Conservation (phyloP, 2,888 invertebrate species). For the Chelonus formosanus region DNA sequence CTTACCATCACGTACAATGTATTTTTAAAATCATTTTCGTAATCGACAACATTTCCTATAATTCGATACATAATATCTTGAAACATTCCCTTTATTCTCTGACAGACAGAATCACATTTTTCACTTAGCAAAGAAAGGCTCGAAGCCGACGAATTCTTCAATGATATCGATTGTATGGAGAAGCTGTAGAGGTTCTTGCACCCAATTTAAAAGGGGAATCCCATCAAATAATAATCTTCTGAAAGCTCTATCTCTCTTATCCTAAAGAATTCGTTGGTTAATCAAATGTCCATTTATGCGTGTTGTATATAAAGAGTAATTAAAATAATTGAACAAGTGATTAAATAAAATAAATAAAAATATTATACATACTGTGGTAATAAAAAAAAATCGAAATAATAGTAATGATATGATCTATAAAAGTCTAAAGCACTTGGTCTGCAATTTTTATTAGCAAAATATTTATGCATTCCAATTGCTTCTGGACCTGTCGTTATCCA, state of each 20-base stretch:
- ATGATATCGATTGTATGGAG: slow-evolving; percentile 11
- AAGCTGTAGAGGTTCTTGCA: background rate
- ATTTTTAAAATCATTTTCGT: no score
- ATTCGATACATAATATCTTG: background rate
- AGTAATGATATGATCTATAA: slow-evolving; percentile 46
- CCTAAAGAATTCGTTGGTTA: slow-evolving; percentile 40
- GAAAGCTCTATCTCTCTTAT: no score
- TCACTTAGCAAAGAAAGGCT: slow-evolving; percentile 26
- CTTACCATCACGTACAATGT: no score
- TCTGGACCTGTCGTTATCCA: slow-evolving; percentile 59
- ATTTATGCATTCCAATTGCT: slow-evolving; percentile 58
- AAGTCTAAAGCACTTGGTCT: slow-evolving; percentile 56
- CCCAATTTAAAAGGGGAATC: no score
- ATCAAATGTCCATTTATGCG: slow-evolving; percentile 49
- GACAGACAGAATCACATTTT: slow-evolving; percentile 26
- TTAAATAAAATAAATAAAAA: slow-evolving; percentile 50
- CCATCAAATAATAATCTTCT: no score
- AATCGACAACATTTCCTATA: background rate
- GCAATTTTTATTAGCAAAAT: slow-evolving; percentile 50
- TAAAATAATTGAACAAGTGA: slow-evolving; percentile 48
- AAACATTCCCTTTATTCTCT: background rate
- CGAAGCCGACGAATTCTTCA: slow-evolving; percentile 21
- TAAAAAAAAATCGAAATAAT: slow-evolving; percentile 53
- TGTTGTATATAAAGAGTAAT: slow-evolving; percentile 62
- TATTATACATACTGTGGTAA: slow-evolving; percentile 61